Evolutionary conservation across 2,888 invertebrate species (phyloP).

Genomic region (Dynastes maya): DNA sequence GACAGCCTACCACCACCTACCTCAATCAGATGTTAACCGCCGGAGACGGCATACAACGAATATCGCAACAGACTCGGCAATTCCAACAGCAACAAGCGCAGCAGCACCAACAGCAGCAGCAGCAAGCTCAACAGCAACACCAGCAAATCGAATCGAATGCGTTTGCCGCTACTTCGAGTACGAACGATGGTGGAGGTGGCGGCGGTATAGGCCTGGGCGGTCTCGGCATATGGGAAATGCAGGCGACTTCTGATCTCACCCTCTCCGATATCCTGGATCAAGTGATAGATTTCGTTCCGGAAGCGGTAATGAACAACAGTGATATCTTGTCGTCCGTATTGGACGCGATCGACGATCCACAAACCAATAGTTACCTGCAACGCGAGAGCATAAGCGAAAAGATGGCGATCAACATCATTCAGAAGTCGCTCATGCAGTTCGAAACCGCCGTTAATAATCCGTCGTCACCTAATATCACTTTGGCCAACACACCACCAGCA

Average conservation of each 20-base stretch:
- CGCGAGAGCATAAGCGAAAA: slow-evolving; percentile 77
- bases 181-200: slow-evolving; percentile 54
- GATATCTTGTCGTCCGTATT: slow-evolving; percentile 68
- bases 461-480: slow-evolving; percentile 72
- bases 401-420: slow-evolving; percentile 91
- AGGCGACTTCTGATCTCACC: slow-evolving; percentile 76
- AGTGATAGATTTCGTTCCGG: slow-evolving; percentile 86
- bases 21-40: slow-evolving; percentile 67
- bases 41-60: slow-evolving; percentile 64
- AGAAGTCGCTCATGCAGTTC: slow-evolving; percentile 92
- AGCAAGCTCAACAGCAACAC: slow-evolving; percentile 4
- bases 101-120: slow-evolving; percentile 34
- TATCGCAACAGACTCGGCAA: slow-evolving; percentile 57
- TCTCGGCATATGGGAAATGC: slow-evolving; percentile 68
- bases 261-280: slow-evolving; percentile 90
- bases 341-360: slow-evolving; percentile 67
- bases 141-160: slow-evolving; percentile 51
- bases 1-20: slow-evolving; percentile 64
- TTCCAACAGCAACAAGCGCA: slow-evolving; percentile 49
- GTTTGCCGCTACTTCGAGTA: slow-evolving; percentile 63
- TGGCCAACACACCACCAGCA: slow-evolving; percentile 75
- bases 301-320: slow-evolving; percentile 71
- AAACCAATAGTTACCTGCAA: slow-evolving; percentile 57
- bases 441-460: slow-evolving; percentile 78
- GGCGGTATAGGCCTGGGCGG: not conserved